phyloP scores from a whole-genome alignment of 1,140 invertebrate species.

The Samia ricini region DNA sequence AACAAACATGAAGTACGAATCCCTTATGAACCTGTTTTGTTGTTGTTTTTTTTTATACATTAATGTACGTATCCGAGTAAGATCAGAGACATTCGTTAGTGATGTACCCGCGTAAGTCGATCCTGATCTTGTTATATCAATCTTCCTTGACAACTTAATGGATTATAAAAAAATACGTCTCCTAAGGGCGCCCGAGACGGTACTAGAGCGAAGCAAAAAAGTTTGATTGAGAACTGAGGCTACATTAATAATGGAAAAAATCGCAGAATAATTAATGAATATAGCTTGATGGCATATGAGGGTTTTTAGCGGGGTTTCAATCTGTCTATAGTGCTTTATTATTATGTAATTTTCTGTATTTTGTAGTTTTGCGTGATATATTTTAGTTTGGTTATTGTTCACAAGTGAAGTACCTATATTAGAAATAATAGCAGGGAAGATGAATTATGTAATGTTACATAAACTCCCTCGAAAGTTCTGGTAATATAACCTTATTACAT shows the following conservation, averaged over 20 bases:
- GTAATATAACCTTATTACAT: no score
- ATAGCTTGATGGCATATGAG: neutral
- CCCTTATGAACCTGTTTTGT: no score
- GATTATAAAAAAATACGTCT: conserved; percentile 49
- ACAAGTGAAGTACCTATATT: no score
- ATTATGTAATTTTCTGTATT: no score
- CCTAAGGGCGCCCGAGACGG: conserved; percentile 10
- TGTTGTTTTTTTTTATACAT: neutral
- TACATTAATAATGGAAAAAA: neutral
- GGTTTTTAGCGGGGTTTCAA: no score
- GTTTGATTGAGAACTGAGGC: neutral
- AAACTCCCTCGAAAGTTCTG: no score
- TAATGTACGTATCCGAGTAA: neutral
- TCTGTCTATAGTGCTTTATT: no score
- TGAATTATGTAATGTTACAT: no score
- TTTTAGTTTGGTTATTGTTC: no score
- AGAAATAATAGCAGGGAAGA: no score
- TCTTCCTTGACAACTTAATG: conserved; percentile 65
- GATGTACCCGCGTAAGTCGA: conserved; percentile 56
- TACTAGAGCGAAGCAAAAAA: neutral
- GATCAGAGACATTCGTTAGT: conserved; percentile 21
- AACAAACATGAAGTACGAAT: no score
- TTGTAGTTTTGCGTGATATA: no score
- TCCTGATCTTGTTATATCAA: conserved; percentile 59
- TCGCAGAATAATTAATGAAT: neutral